Conservation (phyloP, 2,888 invertebrate genomes). For the Lamellibrachia columna region DNA sequence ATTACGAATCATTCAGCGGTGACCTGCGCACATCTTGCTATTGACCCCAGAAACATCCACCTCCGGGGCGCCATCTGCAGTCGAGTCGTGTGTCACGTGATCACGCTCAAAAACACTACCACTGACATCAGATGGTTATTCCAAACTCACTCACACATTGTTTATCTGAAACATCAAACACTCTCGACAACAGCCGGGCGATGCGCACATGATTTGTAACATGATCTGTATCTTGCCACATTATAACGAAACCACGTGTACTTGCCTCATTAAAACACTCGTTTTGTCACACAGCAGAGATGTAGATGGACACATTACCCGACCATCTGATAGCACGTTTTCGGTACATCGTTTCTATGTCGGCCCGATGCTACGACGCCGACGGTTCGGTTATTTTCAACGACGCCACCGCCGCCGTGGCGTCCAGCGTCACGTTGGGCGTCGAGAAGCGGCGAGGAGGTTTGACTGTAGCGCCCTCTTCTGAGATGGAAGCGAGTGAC, state of each 20-base stretch:
- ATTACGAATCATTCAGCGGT: neutral
- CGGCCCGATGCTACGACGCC: neutral
- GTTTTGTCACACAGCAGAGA: neutral
- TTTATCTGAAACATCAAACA: neutral
- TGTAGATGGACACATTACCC: neutral
- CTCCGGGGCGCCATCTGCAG: neutral
- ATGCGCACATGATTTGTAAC: too few relatives aligned
- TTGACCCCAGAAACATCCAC: neutral
- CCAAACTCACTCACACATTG: neutral
- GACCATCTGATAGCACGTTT: neutral
- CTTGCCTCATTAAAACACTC: too few relatives aligned
- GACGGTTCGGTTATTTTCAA: neutral
- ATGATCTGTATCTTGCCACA: neutral
- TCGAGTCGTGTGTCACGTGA: neutral
- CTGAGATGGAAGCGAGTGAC: conserved; percentile 27
- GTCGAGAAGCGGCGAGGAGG: neutral
- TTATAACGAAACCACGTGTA: too few relatives aligned
- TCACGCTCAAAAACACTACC: neutral
- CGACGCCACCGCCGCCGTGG: neutral
- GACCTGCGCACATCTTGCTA: neutral
- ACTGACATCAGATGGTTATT: neutral
- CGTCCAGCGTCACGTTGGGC: neutral
- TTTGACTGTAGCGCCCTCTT: conserved; percentile 16
- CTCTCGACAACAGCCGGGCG: neutral
- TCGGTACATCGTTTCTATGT: neutral